phyloP scores from a whole-genome alignment of 2,113 vertebrate species.

The Mus pahari region DNA sequence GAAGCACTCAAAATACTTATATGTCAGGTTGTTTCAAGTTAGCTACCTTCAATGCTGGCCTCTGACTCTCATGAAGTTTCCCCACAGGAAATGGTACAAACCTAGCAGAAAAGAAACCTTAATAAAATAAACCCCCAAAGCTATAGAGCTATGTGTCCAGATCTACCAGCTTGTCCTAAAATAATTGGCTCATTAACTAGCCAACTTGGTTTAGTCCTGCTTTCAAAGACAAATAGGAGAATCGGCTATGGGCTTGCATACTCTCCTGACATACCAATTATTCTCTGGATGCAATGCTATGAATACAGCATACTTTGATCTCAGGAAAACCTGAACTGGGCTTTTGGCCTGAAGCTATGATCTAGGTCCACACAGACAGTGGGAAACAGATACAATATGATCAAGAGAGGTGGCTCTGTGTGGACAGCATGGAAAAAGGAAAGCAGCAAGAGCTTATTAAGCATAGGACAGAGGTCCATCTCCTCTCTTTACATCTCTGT shows the following conservation, averaged over 20 bases:
- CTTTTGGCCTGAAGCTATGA: conserved; percentile 20
- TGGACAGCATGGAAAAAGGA: conserved; percentile 26
- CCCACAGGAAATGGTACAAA: conserved; percentile 47
- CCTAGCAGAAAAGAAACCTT: conserved; percentile 63
- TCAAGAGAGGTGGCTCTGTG: not conserved
- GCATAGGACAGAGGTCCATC: conserved; percentile 43
- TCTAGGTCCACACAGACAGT: not conserved
- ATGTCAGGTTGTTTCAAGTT: conserved; percentile 50
- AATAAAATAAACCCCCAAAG: conserved; percentile 70
- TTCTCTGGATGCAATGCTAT: conserved; percentile 22
- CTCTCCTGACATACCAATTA: not conserved
- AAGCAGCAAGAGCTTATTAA: conserved; percentile 49
- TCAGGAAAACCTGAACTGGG: conserved; percentile 49
- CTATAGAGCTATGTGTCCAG: not conserved
- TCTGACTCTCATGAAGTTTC: conserved; percentile 50
- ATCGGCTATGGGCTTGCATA: not conserved
- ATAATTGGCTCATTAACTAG: conserved; percentile 67
- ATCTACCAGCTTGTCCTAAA: conserved; percentile 43
- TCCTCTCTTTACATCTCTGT: not conserved
- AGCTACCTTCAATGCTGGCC: conserved; percentile 4
- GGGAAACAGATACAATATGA: not conserved
- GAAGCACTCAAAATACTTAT: conserved; percentile 31
- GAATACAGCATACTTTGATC: conserved; percentile 33
- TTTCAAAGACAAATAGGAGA: conserved; percentile 64
- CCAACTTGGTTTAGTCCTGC: not conserved